Base-by-base conservation (phyloP, 2,797 vertebrate species). In the Furcifer pardalis region DNA sequence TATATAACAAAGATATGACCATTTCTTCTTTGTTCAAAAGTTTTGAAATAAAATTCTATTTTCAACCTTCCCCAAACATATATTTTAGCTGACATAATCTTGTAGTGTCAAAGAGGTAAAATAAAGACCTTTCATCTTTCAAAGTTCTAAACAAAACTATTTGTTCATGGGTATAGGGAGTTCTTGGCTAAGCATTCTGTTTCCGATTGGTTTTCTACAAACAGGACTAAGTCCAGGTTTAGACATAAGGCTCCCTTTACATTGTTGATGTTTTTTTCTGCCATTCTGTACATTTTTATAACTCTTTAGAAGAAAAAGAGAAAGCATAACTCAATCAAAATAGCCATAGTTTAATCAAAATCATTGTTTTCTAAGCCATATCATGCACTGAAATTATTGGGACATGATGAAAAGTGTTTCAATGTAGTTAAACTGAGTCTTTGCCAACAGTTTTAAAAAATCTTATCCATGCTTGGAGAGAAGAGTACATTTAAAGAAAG, bases 21-120 rank as follows among this genome's bases (percentile, higher is more conserved):
- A 60, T 82, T 86, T 79, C 5, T 46, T 77, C 86, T 73, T 27
- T 30, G 77, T 76, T 66, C 79, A 69, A 76, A 19, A 76, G 19
- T 69, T 30, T 35, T 4, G 25, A 13, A 81, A 89, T 79, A 77
- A n/a, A 44, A 59, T 42, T 69, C 42, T 71, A 83, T 88, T 89
- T 86, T 72, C 74, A 74, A 42, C 25, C 30, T 49, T 4, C 73
- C 73, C 49, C 5, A 83, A 81, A 68, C 90, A 52, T 76, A 84
- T 78, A 12, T n/a, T n/a, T n/a, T 63, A 79, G 30, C 73, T 87
- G 66, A 77, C 44, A 25, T 13, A 88, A 83, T 62, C 88, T 71
- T 17, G 73, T 23, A 46, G 12, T 84, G 13, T 78, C 65, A 86
- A 59, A 79, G 71, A 79, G 10, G 72, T 84, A 46, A 84, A 84